phyloP scores from a whole-genome alignment of 1,140 invertebrate species.

The Brachionus paranguensis region DNA sequence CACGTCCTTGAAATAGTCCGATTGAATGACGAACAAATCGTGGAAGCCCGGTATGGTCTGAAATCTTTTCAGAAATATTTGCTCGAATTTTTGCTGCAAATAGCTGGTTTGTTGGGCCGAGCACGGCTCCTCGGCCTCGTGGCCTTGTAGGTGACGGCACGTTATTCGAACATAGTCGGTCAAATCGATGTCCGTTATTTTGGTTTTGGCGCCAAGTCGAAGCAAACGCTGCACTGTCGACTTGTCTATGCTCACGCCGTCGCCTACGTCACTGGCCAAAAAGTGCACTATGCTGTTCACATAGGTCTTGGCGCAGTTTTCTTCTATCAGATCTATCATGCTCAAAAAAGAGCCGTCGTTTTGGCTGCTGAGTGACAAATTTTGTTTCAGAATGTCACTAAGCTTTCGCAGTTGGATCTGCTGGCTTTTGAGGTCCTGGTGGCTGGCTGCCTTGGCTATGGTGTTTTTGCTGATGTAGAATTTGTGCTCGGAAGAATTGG shows the following conservation, averaged over 20 bases:
- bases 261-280: background rate
- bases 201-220: background rate
- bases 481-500: background rate
- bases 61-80: slow-evolving; percentile 32
- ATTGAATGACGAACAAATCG: slow-evolving; percentile 30
- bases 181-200: slow-evolving; percentile 9
- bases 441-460: background rate
- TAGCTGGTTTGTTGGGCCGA: background rate
- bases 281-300: background rate
- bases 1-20: background rate
- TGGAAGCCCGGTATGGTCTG: background rate
- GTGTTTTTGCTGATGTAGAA: slow-evolving; percentile 22
- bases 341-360: background rate
- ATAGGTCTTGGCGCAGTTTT: slow-evolving; percentile 16
- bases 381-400: background rate
- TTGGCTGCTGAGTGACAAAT: background rate
- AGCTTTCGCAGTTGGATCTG: background rate
- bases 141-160: background rate
- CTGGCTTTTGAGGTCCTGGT: background rate
- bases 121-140: background rate
- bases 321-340: slow-evolving; percentile 11
- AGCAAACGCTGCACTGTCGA: background rate
- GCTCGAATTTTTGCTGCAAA: background rate
- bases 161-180: slow-evolving; percentile 19
- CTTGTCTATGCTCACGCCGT: background rate